These are phyloP conservation scores for Drosophila rufa DNA, from an alignment of 1,140 invertebrate genomes.

Conservation along the genomic window DNA sequence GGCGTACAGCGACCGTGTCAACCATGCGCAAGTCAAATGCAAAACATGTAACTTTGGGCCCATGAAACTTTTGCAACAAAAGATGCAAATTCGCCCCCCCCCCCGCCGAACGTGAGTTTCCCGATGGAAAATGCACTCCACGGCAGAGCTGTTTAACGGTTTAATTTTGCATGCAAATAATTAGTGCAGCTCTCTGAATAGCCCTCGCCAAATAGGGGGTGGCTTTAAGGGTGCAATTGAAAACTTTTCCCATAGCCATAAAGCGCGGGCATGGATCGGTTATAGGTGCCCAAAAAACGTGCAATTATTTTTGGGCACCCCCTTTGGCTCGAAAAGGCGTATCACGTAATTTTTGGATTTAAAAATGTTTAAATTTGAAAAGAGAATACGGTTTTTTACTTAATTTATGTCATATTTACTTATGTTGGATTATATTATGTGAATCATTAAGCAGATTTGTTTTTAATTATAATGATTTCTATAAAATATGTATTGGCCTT, in stretches of 20 bases:
- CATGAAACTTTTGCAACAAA: slow-evolving; percentile 52
- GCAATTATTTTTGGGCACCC: slow-evolving; percentile 1
- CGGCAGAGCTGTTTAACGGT: slow-evolving; percentile 49
- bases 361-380: background rate
- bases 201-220: background rate
- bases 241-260: slow-evolving; percentile 34
- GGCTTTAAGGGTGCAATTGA: slow-evolving; percentile 41
- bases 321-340: background rate
- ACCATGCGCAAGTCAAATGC: slow-evolving; percentile 73
- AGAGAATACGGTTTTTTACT: too few relatives aligned
- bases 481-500: too few relatives aligned
- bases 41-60: slow-evolving; percentile 68
- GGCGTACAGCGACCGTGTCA: slow-evolving; percentile 46
- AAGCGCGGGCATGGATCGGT: slow-evolving; percentile 25
- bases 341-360: background rate
- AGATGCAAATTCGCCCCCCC: slow-evolving; percentile 54
- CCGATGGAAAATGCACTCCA: slow-evolving; percentile 15
- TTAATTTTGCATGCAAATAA: slow-evolving; percentile 60
- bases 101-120: slow-evolving; percentile 53
- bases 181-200: slow-evolving; percentile 28
- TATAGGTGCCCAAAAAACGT: slow-evolving; percentile 9
- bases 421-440: too few relatives aligned
- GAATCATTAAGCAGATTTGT: too few relatives aligned
- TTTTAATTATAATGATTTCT: too few relatives aligned
- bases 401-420: too few relatives aligned